Evolutionary conservation across 2,113 vertebrate genomes (phyloP), one percentile per base, ranked within the genome.

Genomic region (Saimiri boliviensis): DNA sequence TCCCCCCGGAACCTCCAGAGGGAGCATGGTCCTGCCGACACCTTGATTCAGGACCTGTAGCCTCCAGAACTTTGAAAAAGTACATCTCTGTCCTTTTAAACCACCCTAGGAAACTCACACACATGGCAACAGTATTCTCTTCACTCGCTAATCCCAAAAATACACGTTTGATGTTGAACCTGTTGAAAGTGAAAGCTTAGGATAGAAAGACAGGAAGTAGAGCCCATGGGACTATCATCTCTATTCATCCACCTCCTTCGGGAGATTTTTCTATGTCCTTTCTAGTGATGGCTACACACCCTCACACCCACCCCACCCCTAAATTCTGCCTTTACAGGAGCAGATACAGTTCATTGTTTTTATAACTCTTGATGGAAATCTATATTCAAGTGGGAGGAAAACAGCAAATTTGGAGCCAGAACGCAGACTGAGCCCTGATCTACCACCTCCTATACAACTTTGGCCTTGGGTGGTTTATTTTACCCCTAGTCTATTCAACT

Each of bases 21-120:
- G 12, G 27, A 71, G 1, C 8, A 21, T 1, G 21, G n/a, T 17
- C 70, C 6, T 17, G 32, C 5, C 0, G 1, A 10, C 6, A 40
- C 11, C 17, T 32, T 17, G 52, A 25, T 7, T 23, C 11, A 60
- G 68, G 58, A 77, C 8, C 35, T 63, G 47, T 6, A 47, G 37
- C 52, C 49, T 89, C 30, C 54, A 25, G 70, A 60, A 70, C 45
- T 60, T 30, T 35, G 66, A 95, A 12, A 52, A 19, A 54, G n/a
- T 23, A 6, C 0, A 4, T 63, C n/a, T 76, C 40, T 86, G 60
- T 49, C 70, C 35, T 63, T 81, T 76, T 35, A 89, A 92, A 68
- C 20, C 60, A 11, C 63, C 56, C 47, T 49, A 27, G 49, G 58
- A 54, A 81, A 80, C 30, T 25, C 35, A 86, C 5, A 19, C 1